Base-by-base conservation (phyloP, 1,140 invertebrate genomes). In the Stenopsyche tienmushanensis region DNA sequence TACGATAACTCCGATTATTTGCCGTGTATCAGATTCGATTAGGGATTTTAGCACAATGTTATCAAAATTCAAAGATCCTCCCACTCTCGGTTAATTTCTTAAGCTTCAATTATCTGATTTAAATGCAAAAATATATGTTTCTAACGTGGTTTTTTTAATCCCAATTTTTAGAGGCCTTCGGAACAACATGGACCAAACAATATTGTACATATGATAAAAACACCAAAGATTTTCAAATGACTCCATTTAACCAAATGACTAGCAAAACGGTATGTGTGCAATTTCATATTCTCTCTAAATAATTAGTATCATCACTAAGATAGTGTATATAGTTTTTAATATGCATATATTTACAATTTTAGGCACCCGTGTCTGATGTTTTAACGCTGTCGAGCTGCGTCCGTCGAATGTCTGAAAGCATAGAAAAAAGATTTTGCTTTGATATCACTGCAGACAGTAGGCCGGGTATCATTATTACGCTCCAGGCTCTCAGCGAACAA, bases 91-190 rank as follows among this genome's bases (percentile, higher is more conserved):
- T n/a, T n/a, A n/a, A n/a, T n/a, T n/a, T n/a, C n/a, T n/a, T n/a
- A n/a, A n/a, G n/a, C n/a, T n/a, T n/a, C n/a, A n/a, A n/a, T n/a
- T n/a, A n/a, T n/a, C n/a, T n/a, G n/a, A n/a, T n/a, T n/a, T n/a
- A n/a, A n/a, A n/a, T n/a, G n/a, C n/a, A n/a, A n/a, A n/a, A n/a
- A n/a, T n/a, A n/a, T n/a, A n/a, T n/a, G n/a, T n/a, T n/a, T n/a
- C n/a, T n/a, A n/a, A n/a, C n/a, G n/a, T n/a, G n/a, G n/a, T n/a
- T n/a, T n/a, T n/a, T n/a, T n/a, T n/a, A n/a, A n/a, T n/a, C n/a
- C n/a, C n/a, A n/a, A n/a, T n/a, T n/a, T n/a, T n/a, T n/a, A 96
- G 96, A 98, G 84, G 93, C 95, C 57, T 92, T 98, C 75, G 90
- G 94, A 76, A 93, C 93, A 71, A 91, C 92, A 73, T 98, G 95